Conservation (phyloP, 2,888 invertebrate genomes). For the Thecocarcelia acutangulata region DNA sequence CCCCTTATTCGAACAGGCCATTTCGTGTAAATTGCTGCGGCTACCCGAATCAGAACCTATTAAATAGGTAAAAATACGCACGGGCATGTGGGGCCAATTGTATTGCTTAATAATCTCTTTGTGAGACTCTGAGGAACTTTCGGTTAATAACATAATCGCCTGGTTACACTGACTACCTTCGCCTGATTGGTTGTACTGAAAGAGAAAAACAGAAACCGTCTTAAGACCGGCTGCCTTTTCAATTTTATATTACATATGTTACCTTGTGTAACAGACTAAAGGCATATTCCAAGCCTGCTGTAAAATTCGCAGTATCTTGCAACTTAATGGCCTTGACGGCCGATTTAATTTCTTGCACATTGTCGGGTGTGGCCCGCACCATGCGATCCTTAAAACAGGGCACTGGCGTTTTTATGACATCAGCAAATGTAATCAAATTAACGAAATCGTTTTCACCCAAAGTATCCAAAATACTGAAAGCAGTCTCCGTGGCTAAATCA, state of each 20-base stretch:
- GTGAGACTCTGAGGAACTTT: constrained; percentile 90
- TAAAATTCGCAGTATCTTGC: constrained; percentile 93
- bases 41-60: constrained; percentile 96
- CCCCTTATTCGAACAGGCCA: constrained; percentile 99
- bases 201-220: constrained; percentile 48
- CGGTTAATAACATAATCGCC: constrained; percentile 98
- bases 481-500: constrained; percentile 93
- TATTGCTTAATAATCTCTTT: constrained; percentile 88
- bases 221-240: no score
- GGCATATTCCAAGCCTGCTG: constrained; percentile 93
- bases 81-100: constrained; percentile 96
- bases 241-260: constrained; percentile 71
- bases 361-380: constrained; percentile 92
- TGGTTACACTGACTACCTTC: constrained; percentile 97
- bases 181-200: constrained; percentile 90
- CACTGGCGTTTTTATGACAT: constrained; percentile 90
- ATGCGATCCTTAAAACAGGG: constrained; percentile 94
- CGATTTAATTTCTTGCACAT: constrained; percentile 89
- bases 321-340: constrained; percentile 88
- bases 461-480: constrained; percentile 94
- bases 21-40: constrained; percentile 92
- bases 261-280: constrained; percentile 95
- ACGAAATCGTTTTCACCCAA: constrained; percentile 98
- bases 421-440: constrained; percentile 95
- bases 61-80: constrained; percentile 97